A percentile compares a stretch with the other conserved stretches of the same genome.
phyloP scores from a whole-genome alignment of 2,113 vertebrate species.

The Pedionomus torquatus region DNA sequence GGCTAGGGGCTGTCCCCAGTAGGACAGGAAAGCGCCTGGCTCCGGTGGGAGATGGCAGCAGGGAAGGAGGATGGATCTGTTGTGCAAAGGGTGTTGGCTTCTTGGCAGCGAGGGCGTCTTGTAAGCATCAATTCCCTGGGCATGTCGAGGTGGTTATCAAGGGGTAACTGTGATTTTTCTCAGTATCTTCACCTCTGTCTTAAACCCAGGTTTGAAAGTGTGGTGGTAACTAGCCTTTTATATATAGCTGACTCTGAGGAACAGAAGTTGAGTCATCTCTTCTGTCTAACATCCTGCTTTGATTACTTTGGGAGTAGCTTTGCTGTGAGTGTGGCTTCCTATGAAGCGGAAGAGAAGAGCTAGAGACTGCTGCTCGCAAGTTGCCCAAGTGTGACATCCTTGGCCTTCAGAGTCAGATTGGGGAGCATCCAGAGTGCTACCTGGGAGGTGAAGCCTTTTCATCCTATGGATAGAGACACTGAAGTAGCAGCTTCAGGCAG shows the following conservation, averaged over 20 bases:
- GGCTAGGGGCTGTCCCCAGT: background rate
- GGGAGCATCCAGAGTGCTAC: background rate
- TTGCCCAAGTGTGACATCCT: background rate
- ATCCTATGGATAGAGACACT: background rate
- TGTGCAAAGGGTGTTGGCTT: slow-evolving; percentile 1
- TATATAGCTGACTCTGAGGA: slow-evolving; percentile 3
- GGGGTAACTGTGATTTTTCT: background rate
- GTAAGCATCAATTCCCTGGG: background rate
- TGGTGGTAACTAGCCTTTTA: background rate
- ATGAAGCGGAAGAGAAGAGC: background rate
- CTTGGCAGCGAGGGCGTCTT: background rate
- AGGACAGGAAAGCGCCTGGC: background rate
- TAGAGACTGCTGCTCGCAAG: background rate
- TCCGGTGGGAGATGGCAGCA: background rate
- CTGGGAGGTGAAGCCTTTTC: background rate
- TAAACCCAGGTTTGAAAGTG: background rate
- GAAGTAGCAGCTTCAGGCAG: background rate
- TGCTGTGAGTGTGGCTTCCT: background rate
- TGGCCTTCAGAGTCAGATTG: background rate
- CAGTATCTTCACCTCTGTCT: background rate
- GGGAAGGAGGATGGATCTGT: background rate
- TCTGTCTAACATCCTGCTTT: slow-evolving; percentile 10
- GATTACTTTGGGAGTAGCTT: background rate
- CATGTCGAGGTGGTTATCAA: background rate
- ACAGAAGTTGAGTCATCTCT: slow-evolving; percentile 54